Base-by-base conservation (phyloP, 2,888 invertebrate genomes). In the Scaptomyza cyrtandrae region DNA sequence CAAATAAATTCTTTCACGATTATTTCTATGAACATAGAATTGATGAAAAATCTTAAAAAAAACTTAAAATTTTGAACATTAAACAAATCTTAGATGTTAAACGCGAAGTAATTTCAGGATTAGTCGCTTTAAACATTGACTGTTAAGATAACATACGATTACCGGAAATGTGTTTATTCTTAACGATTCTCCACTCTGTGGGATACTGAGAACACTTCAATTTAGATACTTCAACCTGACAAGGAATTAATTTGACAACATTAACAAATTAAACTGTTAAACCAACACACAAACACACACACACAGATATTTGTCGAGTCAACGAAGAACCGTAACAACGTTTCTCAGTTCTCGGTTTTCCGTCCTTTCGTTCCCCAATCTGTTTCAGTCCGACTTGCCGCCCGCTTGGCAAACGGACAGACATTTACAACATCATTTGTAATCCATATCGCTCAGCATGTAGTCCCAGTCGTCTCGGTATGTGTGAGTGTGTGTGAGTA, bases 261-360 rank as follows among this genome's bases (percentile, higher is more conserved):
- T 90, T 89, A 90, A 88, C 90, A 90, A 90, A 90, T 90, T 90
- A 90, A 90, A 89, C 89, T 89, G 88, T 89, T 89, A 80, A 89
- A 82, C 62, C 65, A 54, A 75, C 78, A 77, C 62, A 55, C 54
- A 43, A 1, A 4, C 24, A 24, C 3, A 52, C 52, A 75, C 78
- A 77, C 62, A 55, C 56, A 45, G 55, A 33, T 56, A 74, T 62
- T 62, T 62, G 33, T 49, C 63, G 61, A 62, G 13, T 69, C 56
- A 72, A 58, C 59, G 63, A 74, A 69, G 69, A 63, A 54, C 45
- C 66, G 58, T 69, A 78, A 63, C 55, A 77, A 58, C 72, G 74
- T 54, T 46, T 46, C 31, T 5, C 35, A 35, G 13, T 35, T 50
- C 60, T 19, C 48, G 50, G 35, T 49, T 55, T 39, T 39, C 55